Base-by-base conservation (phyloP, 2,797 vertebrate genomes). In the Hypotaenidia philippensis region DNA sequence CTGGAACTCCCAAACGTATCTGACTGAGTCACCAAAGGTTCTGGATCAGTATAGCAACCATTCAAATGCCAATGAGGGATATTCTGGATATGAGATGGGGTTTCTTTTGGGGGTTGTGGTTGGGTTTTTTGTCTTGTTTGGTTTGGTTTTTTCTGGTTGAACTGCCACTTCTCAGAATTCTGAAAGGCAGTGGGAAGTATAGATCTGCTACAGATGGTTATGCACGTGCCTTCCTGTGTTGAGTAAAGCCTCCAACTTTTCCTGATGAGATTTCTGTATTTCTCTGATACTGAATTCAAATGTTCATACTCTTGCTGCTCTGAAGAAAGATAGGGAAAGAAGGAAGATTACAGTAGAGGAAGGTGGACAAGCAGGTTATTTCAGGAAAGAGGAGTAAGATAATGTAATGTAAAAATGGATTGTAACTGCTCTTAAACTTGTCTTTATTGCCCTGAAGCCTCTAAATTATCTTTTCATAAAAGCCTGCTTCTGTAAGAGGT, bases 391-490 rank as follows among this genome's bases (percentile, higher is more conserved):
- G 40, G 36, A 59, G 40, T 66, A 79, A 92, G 44, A 65, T 95
- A 94, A 94, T 93, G 41, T 25, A 72, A 94, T 85, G 17, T 74
- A 72, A 75, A 94, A 94, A 65, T 68, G 55, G 66, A 53, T 90
- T 86, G 60, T 53, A 94, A 83, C 89, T 90, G 63, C 65, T 79
- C 57, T 93, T 60, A 57, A 75, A 86, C 56, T 85, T 90, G 74
- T 75, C 71, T 92, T 95, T 89, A 94, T 91, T 93, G 69, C 74
- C 61, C 50, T 57, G 68, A 77, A 95, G 64, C 40, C 41, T 91
- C 88, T 95, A 90, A 91, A 92, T 93, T 86, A 91, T 89, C 64
- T 90, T 92, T 87, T 61, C 65, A 87, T 74, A 88, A 93, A 89
- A 89, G 61, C 70, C 32, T 76, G 68, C 50, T 96, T 92, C 68